Evolutionary conservation across 2,113 vertebrate species (phyloP), one percentile per base, ranked within the genome.

Genomic region (Perccottus glenii): DNA sequence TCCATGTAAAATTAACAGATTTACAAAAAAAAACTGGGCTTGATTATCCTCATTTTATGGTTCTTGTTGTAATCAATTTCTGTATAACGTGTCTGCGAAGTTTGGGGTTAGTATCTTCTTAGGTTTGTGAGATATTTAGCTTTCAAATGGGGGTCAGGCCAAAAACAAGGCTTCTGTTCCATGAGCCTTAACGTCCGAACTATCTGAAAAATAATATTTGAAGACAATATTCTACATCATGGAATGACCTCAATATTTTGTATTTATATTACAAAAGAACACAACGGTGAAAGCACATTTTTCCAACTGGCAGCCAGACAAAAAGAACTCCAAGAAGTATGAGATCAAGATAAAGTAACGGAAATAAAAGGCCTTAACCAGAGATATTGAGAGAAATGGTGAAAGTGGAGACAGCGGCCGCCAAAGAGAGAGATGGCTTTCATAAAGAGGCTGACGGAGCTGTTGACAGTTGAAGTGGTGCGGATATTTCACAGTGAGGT

Each of bases 401-500:
- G 48, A 19, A 15, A 16, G 11, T 27, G 45, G 33, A 59, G 33
- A 49, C 43, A 56, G 64, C 15, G 14, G 19, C 19, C 19, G 19
- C 6, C 32, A 10, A 1, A 33, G 45, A 62, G 73, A 64, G 43
- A 60, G 45, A 57, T 57, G 14, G 60, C 11, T 57, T 68, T 80
- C 64, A 77, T 67, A 47, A 77, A 67, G 44, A 42, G 35, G 42
- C 57, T 65, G 67, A 75, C 73, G 32, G 55, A 64, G 70, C 43
- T 64, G 76, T 11, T 48, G 77, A 74, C 60, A 56, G 60, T 19
- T 57, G 56, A 68, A 75, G 70, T 14, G 44, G 64, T 42, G 35
- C 5, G 62, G 74, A 75, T 75, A 66, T 80, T 73, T 85, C 59
- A 80, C 38, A 16, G 16, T 48, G 46, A 60, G 67, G 63, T 63